phyloP scores from a whole-genome alignment of 2,888 invertebrate species.

The Heliconius sara region DNA sequence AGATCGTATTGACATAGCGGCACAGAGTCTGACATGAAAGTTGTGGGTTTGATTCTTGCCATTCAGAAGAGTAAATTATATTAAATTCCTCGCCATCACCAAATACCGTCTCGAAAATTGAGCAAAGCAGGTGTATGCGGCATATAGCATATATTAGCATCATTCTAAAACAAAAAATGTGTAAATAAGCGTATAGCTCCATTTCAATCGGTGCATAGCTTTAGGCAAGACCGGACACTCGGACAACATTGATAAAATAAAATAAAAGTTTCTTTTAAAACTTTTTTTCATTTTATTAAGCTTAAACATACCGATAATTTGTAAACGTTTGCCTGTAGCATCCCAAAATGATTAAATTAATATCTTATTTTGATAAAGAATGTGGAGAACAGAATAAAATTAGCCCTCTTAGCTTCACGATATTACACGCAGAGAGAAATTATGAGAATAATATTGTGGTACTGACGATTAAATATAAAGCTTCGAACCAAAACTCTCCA shows the following conservation, averaged over 20 bases:
- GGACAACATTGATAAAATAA: slow-evolving; percentile 30
- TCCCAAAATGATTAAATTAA: slow-evolving; percentile 14
- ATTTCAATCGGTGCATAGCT: slow-evolving; percentile 34
- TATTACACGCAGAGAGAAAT: background rate
- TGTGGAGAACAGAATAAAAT: background rate
- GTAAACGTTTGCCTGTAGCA: slow-evolving; percentile 24
- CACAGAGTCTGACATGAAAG: background rate
- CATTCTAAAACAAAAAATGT: slow-evolving; percentile 6
- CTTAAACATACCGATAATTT: slow-evolving; percentile 19
- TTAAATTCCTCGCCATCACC: background rate
- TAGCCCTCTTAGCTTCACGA: background rate
- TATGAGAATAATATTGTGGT: background rate
- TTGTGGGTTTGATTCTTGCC: background rate
- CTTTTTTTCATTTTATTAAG: slow-evolving; percentile 9
- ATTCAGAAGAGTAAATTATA: background rate
- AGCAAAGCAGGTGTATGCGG: too few relatives aligned
- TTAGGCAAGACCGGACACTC: slow-evolving; percentile 27
- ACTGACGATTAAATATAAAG: background rate
- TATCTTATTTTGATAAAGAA: slow-evolving; percentile 21
- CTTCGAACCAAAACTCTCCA: background rate
- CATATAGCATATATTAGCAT: background rate
- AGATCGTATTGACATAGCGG: too few relatives aligned
- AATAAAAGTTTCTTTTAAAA: background rate
- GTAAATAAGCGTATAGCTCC: slow-evolving; percentile 28
- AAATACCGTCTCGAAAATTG: background rate